These are phyloP conservation scores for Dicerorhinus sumatrensis DNA, from an alignment of 2,113 vertebrate species.

Conservation along the genomic window DNA sequence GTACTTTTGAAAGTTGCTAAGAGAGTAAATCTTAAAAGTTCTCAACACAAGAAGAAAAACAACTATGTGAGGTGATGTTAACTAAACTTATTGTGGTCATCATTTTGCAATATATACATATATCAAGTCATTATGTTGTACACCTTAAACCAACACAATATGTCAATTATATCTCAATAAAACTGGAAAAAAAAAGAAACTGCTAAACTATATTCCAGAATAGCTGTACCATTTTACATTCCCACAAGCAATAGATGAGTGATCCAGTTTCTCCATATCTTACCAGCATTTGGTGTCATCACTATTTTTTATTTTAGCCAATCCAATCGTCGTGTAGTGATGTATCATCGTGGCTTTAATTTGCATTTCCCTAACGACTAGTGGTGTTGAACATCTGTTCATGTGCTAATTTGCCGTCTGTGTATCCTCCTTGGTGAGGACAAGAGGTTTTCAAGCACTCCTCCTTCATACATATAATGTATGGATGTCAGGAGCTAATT, in stretches of 20 bases:
- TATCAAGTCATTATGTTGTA: not conserved
- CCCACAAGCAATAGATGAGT: not conserved
- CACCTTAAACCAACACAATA: not conserved
- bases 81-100: not conserved
- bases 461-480: fast-evolving
- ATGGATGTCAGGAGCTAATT: not conserved
- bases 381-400: no score
- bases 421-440: not conserved
- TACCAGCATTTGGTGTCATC: not conserved
- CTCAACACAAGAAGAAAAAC: not conserved
- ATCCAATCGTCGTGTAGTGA: not conserved
- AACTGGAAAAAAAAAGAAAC: not conserved
- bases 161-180: not conserved
- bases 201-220: not conserved
- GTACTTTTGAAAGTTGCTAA: not conserved
- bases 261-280: not conserved
- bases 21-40: not conserved
- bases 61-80: not conserved
- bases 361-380: not conserved
- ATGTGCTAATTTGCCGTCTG: not conserved
- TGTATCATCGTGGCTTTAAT: not conserved
- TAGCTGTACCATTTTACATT: not conserved
- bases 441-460: not conserved
- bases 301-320: not conserved
- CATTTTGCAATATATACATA: not conserved